These are phyloP conservation scores for Platynereis dumerilii DNA, from an alignment of 2,888 invertebrate genomes.

Conservation along the genomic window DNA sequence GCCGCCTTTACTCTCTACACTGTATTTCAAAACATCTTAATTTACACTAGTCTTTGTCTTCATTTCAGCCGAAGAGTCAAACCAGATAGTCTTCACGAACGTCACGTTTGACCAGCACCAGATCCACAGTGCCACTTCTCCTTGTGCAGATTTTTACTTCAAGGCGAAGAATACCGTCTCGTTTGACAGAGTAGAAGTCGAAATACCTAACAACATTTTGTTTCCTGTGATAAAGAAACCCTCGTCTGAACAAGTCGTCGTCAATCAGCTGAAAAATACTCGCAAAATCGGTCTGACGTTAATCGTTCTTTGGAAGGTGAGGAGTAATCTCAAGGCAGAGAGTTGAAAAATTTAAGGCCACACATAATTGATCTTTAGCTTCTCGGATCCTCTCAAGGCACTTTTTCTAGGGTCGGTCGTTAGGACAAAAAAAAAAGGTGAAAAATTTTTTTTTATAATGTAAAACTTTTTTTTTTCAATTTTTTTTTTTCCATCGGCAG, in stretches of 20 bases:
- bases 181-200: slow-evolving; percentile 16
- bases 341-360: neutral
- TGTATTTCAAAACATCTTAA: too few species aligned
- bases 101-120: slow-evolving; percentile 51
- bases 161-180: slow-evolving; percentile 36
- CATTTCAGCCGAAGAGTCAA: too few species aligned
- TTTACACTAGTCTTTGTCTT: too few species aligned
- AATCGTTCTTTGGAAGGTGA: slow-evolving; percentile 57
- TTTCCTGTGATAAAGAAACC: neutral
- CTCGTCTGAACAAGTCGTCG: neutral
- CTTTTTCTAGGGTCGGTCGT: too few species aligned
- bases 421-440: too few species aligned
- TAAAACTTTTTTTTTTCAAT: too few species aligned
- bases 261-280: slow-evolving; percentile 44
- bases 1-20: too few species aligned
- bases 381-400: too few species aligned
- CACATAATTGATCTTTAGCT: too few species aligned
- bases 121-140: slow-evolving; percentile 39
- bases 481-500: too few species aligned
- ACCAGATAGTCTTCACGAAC: slow-evolving; percentile 53
- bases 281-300: slow-evolving; percentile 52
- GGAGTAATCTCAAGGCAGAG: slow-evolving; percentile 4
- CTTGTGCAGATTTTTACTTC: slow-evolving; percentile 60
- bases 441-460: too few species aligned
- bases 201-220: neutral